Conservation (phyloP, 2,888 invertebrate species). For the Phortica magna region DNA sequence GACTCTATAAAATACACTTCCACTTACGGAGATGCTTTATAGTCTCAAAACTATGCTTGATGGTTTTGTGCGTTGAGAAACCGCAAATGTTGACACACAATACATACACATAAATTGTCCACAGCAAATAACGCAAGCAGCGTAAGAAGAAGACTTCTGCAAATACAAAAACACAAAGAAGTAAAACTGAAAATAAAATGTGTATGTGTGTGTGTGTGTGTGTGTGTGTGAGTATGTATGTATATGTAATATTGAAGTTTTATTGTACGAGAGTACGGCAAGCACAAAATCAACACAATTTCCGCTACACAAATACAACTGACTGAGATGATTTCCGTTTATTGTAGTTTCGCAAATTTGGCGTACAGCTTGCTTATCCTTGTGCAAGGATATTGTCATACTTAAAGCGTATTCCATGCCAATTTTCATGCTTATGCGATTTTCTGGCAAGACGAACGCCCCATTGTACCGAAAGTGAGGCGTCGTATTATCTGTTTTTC, state of each 20-base stretch:
- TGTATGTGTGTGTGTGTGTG: no score
- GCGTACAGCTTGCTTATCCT: slow-evolving; percentile 28
- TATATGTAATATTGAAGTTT: slow-evolving; percentile 8
- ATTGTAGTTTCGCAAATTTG: slow-evolving; percentile 43
- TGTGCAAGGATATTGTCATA: slow-evolving; percentile 10
- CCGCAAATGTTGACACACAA: not conserved
- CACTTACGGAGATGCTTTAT: not conserved
- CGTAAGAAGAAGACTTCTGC: not conserved
- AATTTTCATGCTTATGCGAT: slow-evolving; percentile 18
- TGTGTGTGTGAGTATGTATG: no score
- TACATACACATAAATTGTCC: not conserved
- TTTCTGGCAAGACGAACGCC: not conserved
- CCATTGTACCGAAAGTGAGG: not conserved
- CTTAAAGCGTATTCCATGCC: slow-evolving; percentile 17
- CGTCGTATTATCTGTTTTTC: slow-evolving; percentile 7
- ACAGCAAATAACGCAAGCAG: not conserved
- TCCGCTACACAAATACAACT: slow-evolving; percentile 53
- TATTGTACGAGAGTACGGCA: not conserved
- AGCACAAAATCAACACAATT: slow-evolving; percentile 38
- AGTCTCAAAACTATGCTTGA: not conserved
- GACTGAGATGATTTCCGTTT: slow-evolving; percentile 58
- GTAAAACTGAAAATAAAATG: slow-evolving; percentile 1
- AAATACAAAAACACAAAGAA: not conserved
- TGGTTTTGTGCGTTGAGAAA: not conserved
- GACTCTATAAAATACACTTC: not conserved